Evolutionary conservation across 2,113 vertebrate species (phyloP), one percentile per base, ranked within the genome.

Genomic region (Podocnemis expansa): DNA sequence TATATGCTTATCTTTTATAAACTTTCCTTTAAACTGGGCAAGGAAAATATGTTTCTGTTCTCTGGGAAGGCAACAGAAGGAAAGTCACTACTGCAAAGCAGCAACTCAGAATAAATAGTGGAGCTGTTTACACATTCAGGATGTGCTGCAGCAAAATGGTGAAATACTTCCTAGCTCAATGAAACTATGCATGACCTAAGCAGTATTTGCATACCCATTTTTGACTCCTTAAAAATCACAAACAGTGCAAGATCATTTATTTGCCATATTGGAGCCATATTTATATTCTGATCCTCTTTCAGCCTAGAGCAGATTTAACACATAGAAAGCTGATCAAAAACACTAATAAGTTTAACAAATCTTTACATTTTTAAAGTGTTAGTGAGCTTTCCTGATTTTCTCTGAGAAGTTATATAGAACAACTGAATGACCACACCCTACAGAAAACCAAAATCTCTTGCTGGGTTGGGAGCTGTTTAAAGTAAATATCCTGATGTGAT

Each of bases 151-250:
- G 70, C 6, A 89, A 67, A 56, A 85, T 89, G 52, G 79, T 81
- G 52, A 80, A 94, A 79, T 21, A 47, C 52, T 87, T 90, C 24
- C 75, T 56, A 80, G 51, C 87, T 87, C 34, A 89, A 41, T 54
- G 41, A 92, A 41, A 38, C 8, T 78, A 87, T 83, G 47, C 6
- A 80, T 82, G 63, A 67, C 38, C n/a, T 82, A 29, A 1, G 1
- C 41, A 80, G 90, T 31, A 73, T 93, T 63, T 92, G n/a, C 27
- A 27, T 67, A 34, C 16, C 43, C n/a, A 9, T 88, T 43, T 94
- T 79, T 29, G 25, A 19, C 56, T 75, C 89, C 43, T 82, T 27
- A 49, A 82, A 87, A 94, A 27, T 17, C 49, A 84, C 0, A 2
- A 87, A 73, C 0, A 89, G 1, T 38, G n/a, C 13, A 82, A 41